Conservation (phyloP, 2,888 invertebrate genomes). For the Galerucella nymphaeae region DNA sequence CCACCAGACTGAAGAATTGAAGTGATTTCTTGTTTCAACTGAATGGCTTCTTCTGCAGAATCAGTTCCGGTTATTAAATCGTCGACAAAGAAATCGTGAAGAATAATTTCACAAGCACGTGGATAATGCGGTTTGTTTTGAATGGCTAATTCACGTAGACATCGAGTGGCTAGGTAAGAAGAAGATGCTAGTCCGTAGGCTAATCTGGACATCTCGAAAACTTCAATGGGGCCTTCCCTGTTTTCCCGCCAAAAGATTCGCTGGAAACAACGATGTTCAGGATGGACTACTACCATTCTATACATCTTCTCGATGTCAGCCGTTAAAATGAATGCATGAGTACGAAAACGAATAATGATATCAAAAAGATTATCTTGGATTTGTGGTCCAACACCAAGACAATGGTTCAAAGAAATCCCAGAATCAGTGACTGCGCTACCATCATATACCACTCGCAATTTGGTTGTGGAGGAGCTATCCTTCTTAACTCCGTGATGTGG, state of each 20-base stretch:
- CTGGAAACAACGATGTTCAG: not conserved
- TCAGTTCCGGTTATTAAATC: too few species aligned
- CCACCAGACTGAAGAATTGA: conserved; percentile 5
- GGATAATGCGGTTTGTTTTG: not conserved
- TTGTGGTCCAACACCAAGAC: conserved; percentile 3
- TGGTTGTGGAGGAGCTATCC: conserved; percentile 12
- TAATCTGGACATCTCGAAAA: conserved; percentile 10
- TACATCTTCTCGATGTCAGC: conserved; percentile 31
- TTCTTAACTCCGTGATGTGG: not conserved
- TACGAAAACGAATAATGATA: conserved; percentile 12
- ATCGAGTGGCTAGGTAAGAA: conserved; percentile 21
- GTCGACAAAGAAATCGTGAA: not conserved
- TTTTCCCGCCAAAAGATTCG: not conserved
- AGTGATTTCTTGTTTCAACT: not conserved
- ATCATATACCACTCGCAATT: conserved; percentile 20
- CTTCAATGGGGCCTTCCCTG: not conserved
- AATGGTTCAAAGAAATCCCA: conserved; percentile 16
- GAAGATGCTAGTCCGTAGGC: conserved; percentile 15
- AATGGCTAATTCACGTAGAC: conserved; percentile 6
- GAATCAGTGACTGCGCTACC: conserved; percentile 5
- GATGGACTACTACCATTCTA: conserved; percentile 10
- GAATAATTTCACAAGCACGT: not conserved
- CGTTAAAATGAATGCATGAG: conserved; percentile 8
- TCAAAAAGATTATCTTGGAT: conserved; percentile 4
- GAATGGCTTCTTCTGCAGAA: not conserved